phyloP scores from a whole-genome alignment of 2,888 invertebrate genomes.

The Yponomeuta sedellus region DNA sequence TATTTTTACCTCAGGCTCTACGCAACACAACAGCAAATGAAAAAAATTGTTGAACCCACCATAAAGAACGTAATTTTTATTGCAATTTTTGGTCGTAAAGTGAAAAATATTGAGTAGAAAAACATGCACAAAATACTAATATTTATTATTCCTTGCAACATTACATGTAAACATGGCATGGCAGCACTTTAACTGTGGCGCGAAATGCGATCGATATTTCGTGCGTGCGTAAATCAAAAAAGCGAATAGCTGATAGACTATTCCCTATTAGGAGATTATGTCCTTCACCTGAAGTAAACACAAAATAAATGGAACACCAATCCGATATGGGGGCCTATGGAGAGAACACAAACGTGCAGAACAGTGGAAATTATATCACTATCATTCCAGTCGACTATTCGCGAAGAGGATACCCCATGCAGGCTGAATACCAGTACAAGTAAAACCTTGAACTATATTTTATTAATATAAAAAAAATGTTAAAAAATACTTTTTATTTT shows the following conservation, averaged over 20 bases:
- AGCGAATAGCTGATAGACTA: neutral
- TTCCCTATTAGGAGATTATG: neutral
- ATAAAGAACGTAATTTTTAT: too few relatives aligned
- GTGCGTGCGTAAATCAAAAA: conserved; percentile 2
- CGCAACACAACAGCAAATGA: too few relatives aligned
- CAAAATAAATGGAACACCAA: conserved; percentile 56
- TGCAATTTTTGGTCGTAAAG: too few relatives aligned
- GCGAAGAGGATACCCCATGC: conserved; percentile 72
- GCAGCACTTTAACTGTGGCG: conserved; percentile 24
- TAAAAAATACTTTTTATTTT: too few relatives aligned
- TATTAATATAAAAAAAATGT: neutral
- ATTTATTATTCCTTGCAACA: conserved; percentile 20
- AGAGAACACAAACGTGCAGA: conserved; percentile 66
- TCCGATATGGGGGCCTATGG: conserved; percentile 69
- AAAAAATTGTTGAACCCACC: too few relatives aligned
- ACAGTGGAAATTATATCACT: conserved; percentile 74
- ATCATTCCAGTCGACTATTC: conserved; percentile 78
- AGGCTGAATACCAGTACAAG: conserved; percentile 78
- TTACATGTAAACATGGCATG: conserved; percentile 2
- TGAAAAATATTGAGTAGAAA: too few relatives aligned
- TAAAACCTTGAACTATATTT: conserved; percentile 33
- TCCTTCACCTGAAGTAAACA: neutral
- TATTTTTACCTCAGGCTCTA: too few relatives aligned
- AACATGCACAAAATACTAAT: too few relatives aligned
- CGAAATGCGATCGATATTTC: conserved; percentile 57